Evolutionary conservation across 2,797 vertebrate genomes (phyloP).

Genomic region (Cheracebus regulus): DNA sequence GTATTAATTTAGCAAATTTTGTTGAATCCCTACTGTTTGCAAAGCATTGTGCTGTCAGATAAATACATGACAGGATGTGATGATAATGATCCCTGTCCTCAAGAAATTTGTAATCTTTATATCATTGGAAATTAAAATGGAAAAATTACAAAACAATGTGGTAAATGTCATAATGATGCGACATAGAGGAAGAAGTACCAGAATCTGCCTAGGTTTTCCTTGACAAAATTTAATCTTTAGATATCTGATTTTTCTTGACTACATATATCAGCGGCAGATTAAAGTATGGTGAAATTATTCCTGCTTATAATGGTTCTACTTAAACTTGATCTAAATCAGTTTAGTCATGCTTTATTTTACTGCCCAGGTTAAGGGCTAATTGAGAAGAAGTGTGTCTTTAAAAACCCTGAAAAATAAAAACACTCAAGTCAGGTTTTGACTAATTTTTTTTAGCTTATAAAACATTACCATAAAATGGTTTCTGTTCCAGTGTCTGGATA

Average conservation of each 20-base stretch:
- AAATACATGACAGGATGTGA: not conserved
- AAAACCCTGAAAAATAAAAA: not conserved
- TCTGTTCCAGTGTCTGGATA: constrained; percentile 26
- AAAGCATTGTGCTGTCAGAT: constrained; percentile 3
- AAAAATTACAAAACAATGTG: constrained; percentile 39
- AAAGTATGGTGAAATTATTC: not conserved
- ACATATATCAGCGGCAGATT: not conserved
- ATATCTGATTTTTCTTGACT: not conserved
- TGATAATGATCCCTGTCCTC: not conserved
- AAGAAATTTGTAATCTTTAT: not conserved
- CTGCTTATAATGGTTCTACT: not conserved
- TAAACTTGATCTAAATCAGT: not conserved
- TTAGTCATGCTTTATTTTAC: constrained; percentile 27
- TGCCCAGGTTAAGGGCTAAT: not conserved
- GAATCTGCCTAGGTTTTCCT: not conserved
- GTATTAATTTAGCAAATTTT: constrained; percentile 37
- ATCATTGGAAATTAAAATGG: constrained; percentile 42
- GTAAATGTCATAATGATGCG: not conserved
- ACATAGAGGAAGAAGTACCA: not conserved
- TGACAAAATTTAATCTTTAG: constrained; percentile 21
- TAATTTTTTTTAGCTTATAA: constrained; percentile 31
- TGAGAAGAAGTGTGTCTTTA: not conserved
- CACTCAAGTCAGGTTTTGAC: not conserved
- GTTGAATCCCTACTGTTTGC: not conserved
- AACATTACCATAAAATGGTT: constrained; percentile 43